Percentiles rank a stretch among this genome's conserved stretches.
These are phyloP conservation scores for Trinorchestia longiramus DNA, from an alignment of 1,140 invertebrate species.

Conservation along the genomic window DNA sequence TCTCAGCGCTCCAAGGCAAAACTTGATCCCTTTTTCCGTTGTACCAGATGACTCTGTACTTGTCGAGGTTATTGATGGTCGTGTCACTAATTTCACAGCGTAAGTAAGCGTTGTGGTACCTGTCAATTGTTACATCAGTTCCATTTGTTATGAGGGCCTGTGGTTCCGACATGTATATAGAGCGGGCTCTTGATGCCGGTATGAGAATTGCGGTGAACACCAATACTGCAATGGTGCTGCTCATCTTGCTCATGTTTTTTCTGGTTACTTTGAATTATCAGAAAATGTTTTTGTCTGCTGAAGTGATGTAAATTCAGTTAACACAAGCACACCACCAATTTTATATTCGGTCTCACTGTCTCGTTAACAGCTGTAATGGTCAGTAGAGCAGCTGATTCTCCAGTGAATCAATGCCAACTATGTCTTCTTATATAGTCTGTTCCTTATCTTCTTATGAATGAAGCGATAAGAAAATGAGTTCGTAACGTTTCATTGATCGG, in stretches of 20 bases:
- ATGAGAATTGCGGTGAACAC: background rate
- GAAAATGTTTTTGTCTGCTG: background rate
- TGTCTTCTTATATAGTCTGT: too few species aligned
- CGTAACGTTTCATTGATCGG: too few species aligned
- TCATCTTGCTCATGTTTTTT: background rate
- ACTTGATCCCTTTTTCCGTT: background rate
- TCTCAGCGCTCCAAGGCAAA: background rate
- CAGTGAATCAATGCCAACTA: too few species aligned
- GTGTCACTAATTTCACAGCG: conserved; percentile 15
- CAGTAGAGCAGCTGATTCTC: too few species aligned
- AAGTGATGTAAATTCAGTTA: background rate
- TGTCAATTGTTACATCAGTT: background rate
- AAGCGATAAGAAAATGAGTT: too few species aligned
- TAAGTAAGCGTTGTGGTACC: background rate
- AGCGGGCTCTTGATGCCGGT: background rate
- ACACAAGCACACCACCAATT: background rate
- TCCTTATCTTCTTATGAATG: too few species aligned
- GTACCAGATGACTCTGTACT: background rate
- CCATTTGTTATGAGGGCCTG: background rate
- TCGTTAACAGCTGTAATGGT: too few species aligned
- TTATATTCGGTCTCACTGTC: too few species aligned
- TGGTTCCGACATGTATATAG: background rate
- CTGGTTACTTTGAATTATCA: background rate
- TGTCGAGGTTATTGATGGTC: background rate
- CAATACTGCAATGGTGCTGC: background rate